Percentiles rank a stretch among this genome's conserved stretches.
Evolutionary conservation across 2,113 vertebrate species (phyloP).

Genomic region (Rhegmatorhina hoffmannsi): DNA sequence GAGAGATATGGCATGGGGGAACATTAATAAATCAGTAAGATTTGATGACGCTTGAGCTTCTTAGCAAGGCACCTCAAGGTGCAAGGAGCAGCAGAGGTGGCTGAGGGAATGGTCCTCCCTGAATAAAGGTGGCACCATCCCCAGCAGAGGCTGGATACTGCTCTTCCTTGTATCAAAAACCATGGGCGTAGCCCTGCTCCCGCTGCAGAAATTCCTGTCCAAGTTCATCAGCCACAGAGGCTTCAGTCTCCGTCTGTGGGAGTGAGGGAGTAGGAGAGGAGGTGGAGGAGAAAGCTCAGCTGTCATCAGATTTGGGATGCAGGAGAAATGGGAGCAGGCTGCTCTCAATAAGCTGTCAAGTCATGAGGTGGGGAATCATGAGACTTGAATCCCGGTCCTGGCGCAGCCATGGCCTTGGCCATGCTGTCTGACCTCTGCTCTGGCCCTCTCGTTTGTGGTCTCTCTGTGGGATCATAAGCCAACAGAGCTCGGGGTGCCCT

Average conservation of each 20-base stretch:
- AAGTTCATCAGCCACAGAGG: neutral
- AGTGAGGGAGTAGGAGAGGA: neutral
- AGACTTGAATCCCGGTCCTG: neutral
- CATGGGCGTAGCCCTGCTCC: neutral
- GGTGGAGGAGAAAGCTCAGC: neutral
- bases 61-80: neutral
- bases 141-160: neutral
- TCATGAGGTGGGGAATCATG: neutral
- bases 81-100: neutral
- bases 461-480: neutral
- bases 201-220: neutral
- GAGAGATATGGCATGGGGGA: neutral
- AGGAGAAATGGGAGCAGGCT: neutral
- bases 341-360: neutral
- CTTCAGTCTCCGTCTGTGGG: accelerated
- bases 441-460: neutral
- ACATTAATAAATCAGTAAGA: neutral
- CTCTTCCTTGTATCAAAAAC: neutral
- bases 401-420: accelerated
- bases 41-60: neutral
- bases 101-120: neutral
- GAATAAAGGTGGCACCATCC: neutral
- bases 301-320: neutral
- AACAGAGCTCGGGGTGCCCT: accelerated
- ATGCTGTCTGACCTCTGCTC: neutral